These are phyloP conservation scores for Epicampocera succincta DNA, from an alignment of 2,888 invertebrate genomes.

Conservation along the genomic window DNA sequence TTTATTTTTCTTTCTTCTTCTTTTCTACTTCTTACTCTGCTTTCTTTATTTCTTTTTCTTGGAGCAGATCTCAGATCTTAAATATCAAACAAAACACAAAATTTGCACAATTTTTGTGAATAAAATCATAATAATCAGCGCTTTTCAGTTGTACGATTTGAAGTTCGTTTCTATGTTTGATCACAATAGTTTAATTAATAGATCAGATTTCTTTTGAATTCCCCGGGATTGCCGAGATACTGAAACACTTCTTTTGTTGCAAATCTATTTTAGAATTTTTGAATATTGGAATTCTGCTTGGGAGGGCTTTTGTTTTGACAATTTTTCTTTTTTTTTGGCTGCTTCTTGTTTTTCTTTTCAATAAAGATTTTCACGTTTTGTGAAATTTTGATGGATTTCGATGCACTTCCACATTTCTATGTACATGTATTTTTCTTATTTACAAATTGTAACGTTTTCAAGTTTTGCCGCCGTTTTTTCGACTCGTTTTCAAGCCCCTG, in stretches of 20 bases:
- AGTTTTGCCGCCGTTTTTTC: conserved; percentile 30
- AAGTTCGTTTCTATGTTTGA: conserved; percentile 45
- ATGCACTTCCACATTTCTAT: conserved; percentile 4
- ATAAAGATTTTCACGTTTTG: no score
- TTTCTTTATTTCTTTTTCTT: not conserved
- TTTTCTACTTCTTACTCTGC: no score
- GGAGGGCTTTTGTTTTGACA: no score
- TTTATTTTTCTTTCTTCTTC: conserved; percentile 5
- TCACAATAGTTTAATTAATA: conserved; percentile 51
- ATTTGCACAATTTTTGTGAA: conserved; percentile 39
- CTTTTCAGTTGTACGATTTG: conserved; percentile 40
- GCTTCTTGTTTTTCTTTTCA: not conserved
- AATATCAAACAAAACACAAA: conserved; percentile 18
- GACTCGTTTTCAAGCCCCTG: conserved; percentile 43
- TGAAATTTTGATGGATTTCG: not conserved
- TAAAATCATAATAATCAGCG: conserved; percentile 22
- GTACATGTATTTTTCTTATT: not conserved
- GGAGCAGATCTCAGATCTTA: conserved; percentile 25
- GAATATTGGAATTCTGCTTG: no score
- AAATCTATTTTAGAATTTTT: conserved; percentile 4
- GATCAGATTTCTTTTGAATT: conserved; percentile 44
- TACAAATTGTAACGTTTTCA: conserved; percentile 22
- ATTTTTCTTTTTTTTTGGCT: not conserved
- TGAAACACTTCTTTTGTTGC: conserved; percentile 48
- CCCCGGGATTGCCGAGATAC: conserved; percentile 30